Evolutionary conservation across 2,113 vertebrate genomes (phyloP).

Genomic region (Fulmarus glacialis): DNA sequence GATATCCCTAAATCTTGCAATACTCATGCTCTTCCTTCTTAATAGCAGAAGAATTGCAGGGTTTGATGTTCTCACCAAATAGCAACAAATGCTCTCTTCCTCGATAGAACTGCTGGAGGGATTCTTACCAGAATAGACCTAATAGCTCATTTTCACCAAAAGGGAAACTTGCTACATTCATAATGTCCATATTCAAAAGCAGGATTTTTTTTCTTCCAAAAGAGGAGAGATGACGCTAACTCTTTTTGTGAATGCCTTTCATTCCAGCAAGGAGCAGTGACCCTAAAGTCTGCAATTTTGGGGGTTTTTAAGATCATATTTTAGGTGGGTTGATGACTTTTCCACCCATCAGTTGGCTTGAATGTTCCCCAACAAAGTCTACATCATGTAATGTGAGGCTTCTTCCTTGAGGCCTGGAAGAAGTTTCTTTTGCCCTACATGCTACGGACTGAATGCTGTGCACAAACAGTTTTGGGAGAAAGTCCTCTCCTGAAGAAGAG

Average conservation of each 20-base stretch:
- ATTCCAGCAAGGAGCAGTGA: background rate
- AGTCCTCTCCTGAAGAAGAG: background rate
- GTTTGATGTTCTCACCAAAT: background rate
- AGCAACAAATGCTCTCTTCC: background rate
- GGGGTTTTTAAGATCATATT: accelerated
- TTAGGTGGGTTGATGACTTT: background rate
- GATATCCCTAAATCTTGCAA: background rate
- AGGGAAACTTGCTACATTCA: background rate
- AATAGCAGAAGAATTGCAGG: background rate
- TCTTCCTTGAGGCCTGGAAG: background rate
- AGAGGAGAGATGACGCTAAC: background rate
- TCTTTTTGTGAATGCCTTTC: background rate
- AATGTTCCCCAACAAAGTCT: background rate
- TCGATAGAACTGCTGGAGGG: background rate
- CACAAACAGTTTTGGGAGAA: background rate
- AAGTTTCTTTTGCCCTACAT: background rate
- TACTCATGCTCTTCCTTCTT: background rate
- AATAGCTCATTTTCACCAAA: background rate
- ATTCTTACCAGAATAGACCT: background rate
- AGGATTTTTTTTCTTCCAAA: background rate
- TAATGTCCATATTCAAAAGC: background rate
- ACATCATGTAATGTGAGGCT: accelerated
- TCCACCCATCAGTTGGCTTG: background rate
- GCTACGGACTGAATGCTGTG: background rate
- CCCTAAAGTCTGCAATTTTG: background rate